These are phyloP conservation scores for Stictonetta naevosa DNA, from an alignment of 2,113 vertebrate species.

Conservation along the genomic window DNA sequence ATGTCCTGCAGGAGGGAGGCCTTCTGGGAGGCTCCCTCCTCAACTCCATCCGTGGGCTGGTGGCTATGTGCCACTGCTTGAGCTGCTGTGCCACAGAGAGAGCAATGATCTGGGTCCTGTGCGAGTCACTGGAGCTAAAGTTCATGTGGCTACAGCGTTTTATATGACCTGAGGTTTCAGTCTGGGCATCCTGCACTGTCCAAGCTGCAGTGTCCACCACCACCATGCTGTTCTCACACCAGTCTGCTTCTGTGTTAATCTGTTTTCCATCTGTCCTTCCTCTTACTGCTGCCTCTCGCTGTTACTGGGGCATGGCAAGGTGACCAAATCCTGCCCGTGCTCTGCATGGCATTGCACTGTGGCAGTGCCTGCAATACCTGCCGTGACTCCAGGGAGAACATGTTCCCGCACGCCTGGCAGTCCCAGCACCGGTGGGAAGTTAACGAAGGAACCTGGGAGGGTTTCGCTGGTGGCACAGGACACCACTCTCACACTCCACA, in stretches of 20 bases:
- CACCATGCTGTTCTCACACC: background rate
- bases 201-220: too few relatives aligned
- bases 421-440: accelerated
- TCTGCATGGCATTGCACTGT: background rate
- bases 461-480: background rate
- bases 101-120: accelerated
- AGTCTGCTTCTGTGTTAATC: background rate
- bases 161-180: background rate
- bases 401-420: accelerated
- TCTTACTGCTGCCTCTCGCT: background rate
- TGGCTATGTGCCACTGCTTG: background rate
- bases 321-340: background rate
- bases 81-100: background rate
- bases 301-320: background rate
- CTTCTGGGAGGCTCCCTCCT: background rate
- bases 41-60: too few relatives aligned
- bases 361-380: background rate
- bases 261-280: too few relatives aligned
- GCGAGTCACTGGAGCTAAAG: background rate
- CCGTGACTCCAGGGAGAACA: background rate
- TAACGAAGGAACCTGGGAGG: background rate
- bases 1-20: background rate
- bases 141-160: accelerated
- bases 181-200: background rate
- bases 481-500: accelerated